A percentile compares a stretch with the other conserved stretches of the same genome.
Evolutionary conservation across 1,140 invertebrate genomes (phyloP).

Genomic region (Solenopsis fugax): DNA sequence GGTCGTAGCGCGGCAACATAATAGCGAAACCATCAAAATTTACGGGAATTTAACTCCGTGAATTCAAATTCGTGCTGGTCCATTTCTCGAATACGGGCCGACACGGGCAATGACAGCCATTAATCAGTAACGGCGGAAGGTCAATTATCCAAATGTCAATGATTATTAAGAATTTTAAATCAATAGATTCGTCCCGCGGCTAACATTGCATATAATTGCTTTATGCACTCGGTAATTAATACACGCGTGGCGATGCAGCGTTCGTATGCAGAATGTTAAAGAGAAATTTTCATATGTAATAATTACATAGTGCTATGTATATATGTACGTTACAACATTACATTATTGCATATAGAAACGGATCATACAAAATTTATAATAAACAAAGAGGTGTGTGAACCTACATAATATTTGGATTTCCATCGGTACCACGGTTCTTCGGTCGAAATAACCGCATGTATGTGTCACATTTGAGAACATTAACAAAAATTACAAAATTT

Average conservation of each 20-base stretch:
- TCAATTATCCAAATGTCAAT: constrained; percentile 56
- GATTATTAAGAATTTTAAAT: constrained; percentile 57
- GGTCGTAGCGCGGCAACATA: not conserved
- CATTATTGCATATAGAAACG: constrained; percentile 6
- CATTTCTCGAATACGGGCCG: constrained; percentile 42
- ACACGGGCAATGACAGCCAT: constrained; percentile 31
- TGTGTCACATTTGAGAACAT: too few species aligned
- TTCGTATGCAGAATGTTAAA: not conserved
- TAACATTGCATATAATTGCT: constrained; percentile 53
- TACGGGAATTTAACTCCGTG: constrained; percentile 40
- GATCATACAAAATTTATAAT: not conserved
- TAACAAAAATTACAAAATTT: too few species aligned
- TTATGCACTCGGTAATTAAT: constrained; percentile 53
- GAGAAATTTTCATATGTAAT: constrained; percentile 20
- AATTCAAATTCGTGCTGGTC: constrained; percentile 36
- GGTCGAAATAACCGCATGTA: too few species aligned
- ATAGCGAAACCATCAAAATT: constrained; percentile 49
- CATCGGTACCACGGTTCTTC: not conserved
- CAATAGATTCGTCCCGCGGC: constrained; percentile 36
- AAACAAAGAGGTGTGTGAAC: not conserved
- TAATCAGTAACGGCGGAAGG: constrained; percentile 44
- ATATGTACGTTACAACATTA: not conserved
- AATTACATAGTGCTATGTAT: not conserved
- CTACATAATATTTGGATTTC: not conserved
- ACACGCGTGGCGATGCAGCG: constrained; percentile 5